These are phyloP conservation scores for Temnothorax longispinosus DNA, from an alignment of 1,140 invertebrate genomes.

Conservation along the genomic window DNA sequence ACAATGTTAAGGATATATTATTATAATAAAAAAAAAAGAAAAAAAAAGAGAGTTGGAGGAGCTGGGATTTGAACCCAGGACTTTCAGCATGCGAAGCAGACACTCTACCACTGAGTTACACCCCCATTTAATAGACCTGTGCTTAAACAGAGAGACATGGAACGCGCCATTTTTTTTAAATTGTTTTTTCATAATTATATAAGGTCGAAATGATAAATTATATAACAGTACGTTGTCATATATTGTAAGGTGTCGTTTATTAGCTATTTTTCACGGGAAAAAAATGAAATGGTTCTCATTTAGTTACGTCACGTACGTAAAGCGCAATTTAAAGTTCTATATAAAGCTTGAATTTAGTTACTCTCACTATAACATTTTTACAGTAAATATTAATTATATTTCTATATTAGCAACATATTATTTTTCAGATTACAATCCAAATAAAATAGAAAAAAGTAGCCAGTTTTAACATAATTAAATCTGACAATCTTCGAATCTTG, in stretches of 20 bases:
- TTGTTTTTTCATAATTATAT: neutral
- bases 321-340: neutral
- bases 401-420: neutral
- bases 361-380: neutral
- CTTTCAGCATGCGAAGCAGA: constrained; percentile 88
- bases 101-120: constrained; percentile 88
- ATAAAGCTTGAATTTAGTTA: neutral
- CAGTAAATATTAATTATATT: neutral
- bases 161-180: neutral
- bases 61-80: constrained; percentile 88
- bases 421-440: neutral
- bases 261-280: neutral
- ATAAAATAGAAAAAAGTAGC: neutral
- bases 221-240: neutral
- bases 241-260: neutral
- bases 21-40: constrained; percentile 62
- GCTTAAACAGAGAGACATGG: neutral
- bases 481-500: neutral
- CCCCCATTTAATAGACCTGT: constrained; percentile 77
- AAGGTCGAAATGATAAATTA: neutral
- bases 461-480: neutral
- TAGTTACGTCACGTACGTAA: neutral
- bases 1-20: neutral
- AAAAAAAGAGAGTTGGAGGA: constrained; percentile 81
- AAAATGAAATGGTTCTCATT: neutral